Evolutionary conservation across 2,888 invertebrate species (phyloP).

Genomic region (Itoplectis maculator): DNA sequence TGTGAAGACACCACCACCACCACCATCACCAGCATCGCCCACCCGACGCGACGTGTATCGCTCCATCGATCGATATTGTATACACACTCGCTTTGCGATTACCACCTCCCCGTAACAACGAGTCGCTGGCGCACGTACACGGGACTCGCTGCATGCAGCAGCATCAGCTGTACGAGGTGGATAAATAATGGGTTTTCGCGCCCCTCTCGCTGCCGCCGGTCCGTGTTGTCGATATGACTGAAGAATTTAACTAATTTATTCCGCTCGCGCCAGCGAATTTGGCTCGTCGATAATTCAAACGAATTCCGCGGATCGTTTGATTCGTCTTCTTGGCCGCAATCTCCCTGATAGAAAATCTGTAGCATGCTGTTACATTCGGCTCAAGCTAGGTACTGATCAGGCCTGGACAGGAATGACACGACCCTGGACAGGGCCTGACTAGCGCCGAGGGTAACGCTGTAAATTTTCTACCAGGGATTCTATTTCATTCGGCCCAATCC

Average conservation of each 20-base stretch:
- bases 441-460: too few species aligned
- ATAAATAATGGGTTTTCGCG: slow-evolving; percentile 50
- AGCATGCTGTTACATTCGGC: too few species aligned
- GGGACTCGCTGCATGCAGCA: slow-evolving; percentile 45
- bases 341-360: too few species aligned
- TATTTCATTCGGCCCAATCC: too few species aligned
- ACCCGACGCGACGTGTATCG: neutral
- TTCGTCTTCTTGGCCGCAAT: neutral
- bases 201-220: slow-evolving; percentile 20
- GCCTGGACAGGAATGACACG: too few species aligned
- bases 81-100: slow-evolving; percentile 43
- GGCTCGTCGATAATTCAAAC: neutral
- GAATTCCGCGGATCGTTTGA: neutral
- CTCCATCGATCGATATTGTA: slow-evolving; percentile 49
- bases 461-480: too few species aligned
- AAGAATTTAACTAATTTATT: slow-evolving; percentile 47
- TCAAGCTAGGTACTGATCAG: too few species aligned
- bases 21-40: too few species aligned
- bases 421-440: too few species aligned
- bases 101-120: slow-evolving; percentile 43
- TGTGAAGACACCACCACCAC: slow-evolving; percentile 20
- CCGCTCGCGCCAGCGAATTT: neutral
- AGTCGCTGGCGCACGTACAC: slow-evolving; percentile 42
- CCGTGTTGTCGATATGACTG: slow-evolving; percentile 16
- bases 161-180: slow-evolving; percentile 46